These are phyloP conservation scores for Emydura subglobosa DNA, from an alignment of 2,113 vertebrate species.

Conservation along the genomic window DNA sequence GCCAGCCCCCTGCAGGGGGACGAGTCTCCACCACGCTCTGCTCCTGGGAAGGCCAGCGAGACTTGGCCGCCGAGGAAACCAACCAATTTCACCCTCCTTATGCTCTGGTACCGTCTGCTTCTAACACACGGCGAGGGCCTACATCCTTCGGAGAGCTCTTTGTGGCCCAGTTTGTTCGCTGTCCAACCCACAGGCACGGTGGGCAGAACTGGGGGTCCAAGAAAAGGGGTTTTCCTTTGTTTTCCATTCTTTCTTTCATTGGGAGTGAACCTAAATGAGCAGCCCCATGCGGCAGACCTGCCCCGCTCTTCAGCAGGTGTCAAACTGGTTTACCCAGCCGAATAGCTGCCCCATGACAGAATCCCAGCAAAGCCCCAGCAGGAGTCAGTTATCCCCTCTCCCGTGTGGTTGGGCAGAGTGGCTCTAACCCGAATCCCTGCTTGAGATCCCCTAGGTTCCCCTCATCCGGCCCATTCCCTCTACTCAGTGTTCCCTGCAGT, in stretches of 20 bases:
- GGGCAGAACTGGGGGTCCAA: neutral
- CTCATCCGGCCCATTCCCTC: neutral
- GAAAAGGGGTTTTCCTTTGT: neutral
- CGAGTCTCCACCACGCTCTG: neutral
- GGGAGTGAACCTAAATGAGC: too few relatives aligned
- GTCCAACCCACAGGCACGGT: neutral
- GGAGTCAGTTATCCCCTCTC: neutral
- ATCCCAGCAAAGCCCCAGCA: too few relatives aligned
- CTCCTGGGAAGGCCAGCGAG: neutral
- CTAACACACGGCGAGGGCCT: neutral
- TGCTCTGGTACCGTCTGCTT: neutral
- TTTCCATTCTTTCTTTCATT: too few relatives aligned
- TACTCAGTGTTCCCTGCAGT: fast-evolving
- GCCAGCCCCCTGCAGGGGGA: neutral
- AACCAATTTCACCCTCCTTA: neutral
- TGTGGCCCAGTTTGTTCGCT: neutral
- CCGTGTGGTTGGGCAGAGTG: neutral
- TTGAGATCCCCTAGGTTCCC: neutral
- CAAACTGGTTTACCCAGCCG: too few relatives aligned
- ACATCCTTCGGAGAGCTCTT: neutral
- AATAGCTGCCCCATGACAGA: too few relatives aligned
- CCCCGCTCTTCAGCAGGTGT: too few relatives aligned
- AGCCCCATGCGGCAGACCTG: too few relatives aligned
- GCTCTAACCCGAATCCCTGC: neutral
- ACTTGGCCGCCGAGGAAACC: neutral